phyloP scores from a whole-genome alignment of 2,797 vertebrate genomes.

The Linurgus olivaceus region DNA sequence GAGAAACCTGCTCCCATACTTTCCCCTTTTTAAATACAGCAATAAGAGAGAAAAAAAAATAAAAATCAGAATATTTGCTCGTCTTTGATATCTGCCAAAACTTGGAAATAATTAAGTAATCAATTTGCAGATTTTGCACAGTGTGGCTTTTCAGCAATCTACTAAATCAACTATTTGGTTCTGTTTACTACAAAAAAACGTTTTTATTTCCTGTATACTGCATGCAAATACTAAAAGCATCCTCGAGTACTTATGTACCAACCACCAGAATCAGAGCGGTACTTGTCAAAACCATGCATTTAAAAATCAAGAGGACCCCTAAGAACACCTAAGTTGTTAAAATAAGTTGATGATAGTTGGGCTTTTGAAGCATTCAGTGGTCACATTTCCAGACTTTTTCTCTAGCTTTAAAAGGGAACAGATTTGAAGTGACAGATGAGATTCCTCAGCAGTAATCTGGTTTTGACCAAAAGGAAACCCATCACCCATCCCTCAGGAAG shows the following conservation, averaged over 20 bases:
- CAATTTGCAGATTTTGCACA: not conserved
- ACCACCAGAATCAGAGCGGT: not conserved
- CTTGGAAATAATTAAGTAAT: conserved; percentile 25
- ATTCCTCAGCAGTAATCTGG: not conserved
- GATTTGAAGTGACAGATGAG: not conserved
- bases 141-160: not conserved
- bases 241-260: not conserved
- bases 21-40: not conserved
- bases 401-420: not conserved
- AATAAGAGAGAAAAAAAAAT: not conserved
- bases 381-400: not conserved
- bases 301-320: not conserved
- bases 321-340: not conserved
- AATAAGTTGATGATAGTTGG: not conserved
- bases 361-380: not conserved
- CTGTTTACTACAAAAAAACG: not conserved
- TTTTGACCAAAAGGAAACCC: not conserved
- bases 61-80: not conserved
- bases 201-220: not conserved
- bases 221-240: conserved; percentile 38
- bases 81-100: not conserved
- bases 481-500: not conserved
- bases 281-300: not conserved
- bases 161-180: not conserved
- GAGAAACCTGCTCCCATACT: conserved; percentile 38